Conservation (phyloP, 2,113 vertebrate species). For the Bubo bubo region DNA sequence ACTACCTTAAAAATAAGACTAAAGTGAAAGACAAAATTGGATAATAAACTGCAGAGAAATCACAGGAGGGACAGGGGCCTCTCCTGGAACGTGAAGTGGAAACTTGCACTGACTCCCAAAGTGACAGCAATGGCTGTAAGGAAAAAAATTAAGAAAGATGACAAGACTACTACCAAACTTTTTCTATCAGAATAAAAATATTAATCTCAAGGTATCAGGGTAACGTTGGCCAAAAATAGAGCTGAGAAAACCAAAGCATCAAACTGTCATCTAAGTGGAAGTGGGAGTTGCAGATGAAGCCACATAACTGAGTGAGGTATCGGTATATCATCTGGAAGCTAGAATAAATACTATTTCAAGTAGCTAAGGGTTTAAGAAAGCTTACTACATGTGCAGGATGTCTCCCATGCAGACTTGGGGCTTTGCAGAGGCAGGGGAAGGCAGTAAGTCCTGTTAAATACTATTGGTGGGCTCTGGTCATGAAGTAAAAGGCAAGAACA, state of each 20-base stretch:
- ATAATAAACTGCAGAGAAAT: neutral
- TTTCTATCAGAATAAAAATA: neutral
- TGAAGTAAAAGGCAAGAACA: neutral
- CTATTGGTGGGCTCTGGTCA: neutral
- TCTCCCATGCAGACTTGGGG: neutral
- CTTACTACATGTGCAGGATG: neutral
- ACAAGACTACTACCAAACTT: neutral
- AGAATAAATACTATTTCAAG: neutral
- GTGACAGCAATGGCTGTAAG: neutral
- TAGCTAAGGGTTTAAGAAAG: neutral
- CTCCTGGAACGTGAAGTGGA: neutral
- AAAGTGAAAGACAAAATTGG: neutral
- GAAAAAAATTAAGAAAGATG: neutral
- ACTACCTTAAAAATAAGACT: neutral
- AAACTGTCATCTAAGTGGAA: neutral
- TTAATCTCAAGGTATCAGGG: neutral
- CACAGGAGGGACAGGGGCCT: neutral
- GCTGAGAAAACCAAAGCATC: neutral
- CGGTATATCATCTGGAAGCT: neutral
- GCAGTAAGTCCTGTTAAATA: neutral
- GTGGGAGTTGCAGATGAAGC: neutral
- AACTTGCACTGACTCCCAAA: neutral
- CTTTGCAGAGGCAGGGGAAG: neutral
- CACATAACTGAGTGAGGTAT: neutral
- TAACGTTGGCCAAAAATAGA: neutral